A percentile compares a stretch with the other conserved stretches of the same genome.
Evolutionary conservation across 2,797 vertebrate genomes (phyloP).

Genomic region (Philypnodon macrostomus): DNA sequence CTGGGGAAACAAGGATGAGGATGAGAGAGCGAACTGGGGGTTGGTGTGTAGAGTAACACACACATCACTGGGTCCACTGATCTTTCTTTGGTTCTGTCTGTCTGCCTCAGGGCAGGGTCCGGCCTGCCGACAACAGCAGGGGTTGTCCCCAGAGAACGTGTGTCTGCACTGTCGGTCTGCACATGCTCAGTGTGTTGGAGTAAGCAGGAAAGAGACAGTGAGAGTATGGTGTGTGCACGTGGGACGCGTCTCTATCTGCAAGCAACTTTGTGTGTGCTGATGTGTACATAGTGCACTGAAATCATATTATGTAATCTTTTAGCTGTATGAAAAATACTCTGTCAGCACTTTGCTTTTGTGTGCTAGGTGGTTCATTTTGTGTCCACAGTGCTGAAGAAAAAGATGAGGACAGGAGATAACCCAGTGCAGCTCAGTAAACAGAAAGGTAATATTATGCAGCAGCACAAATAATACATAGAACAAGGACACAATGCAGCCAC

Average conservation of each 20-base stretch:
- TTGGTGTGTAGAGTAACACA: constrained; percentile 58
- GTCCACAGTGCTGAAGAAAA: constrained; percentile 28
- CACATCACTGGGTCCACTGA: constrained; percentile 66
- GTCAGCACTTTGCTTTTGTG: constrained; percentile 72
- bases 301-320: constrained; percentile 72
- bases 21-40: constrained; percentile 24
- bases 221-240: constrained; percentile 54
- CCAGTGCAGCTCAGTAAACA: constrained; percentile 17
- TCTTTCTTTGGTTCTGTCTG: constrained; percentile 54
- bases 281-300: constrained; percentile 47
- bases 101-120: constrained; percentile 57
- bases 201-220: constrained; percentile 53
- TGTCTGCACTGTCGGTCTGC: constrained; percentile 34
- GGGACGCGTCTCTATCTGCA: constrained; percentile 53
- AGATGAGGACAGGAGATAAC: constrained; percentile 40
- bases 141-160: constrained; percentile 36
- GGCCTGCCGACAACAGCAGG: constrained; percentile 43
- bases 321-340: constrained; percentile 59
- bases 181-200: constrained; percentile 59
- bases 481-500: constrained; percentile 1
- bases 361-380: constrained; percentile 55
- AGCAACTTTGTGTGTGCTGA: constrained; percentile 34
- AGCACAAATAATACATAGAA: not conserved
- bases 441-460: constrained; percentile 11
- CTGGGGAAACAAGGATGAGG: constrained; percentile 45